These are phyloP conservation scores for Myzus persicae DNA, from an alignment of 1,140 invertebrate genomes.

Conservation along the genomic window DNA sequence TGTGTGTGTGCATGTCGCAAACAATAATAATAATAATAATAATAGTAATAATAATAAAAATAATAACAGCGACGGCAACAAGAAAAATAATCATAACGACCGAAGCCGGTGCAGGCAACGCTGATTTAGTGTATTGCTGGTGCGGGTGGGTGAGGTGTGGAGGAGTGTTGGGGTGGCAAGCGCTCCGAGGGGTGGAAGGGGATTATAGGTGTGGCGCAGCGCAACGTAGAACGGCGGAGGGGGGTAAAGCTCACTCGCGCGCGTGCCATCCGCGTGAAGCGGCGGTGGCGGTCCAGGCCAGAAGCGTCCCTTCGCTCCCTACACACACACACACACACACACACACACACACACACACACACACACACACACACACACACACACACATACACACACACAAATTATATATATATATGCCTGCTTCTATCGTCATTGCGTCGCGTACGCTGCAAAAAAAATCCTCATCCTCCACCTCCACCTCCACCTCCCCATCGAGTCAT, in stretches of 20 bases:
- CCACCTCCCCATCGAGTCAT: background rate
- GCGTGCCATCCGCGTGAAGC: constrained; percentile 35
- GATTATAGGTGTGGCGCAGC: constrained; percentile 23
- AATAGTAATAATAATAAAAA: constrained; percentile 3
- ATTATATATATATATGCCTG: background rate
- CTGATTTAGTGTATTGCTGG: background rate
- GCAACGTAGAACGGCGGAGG: background rate
- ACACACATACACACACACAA: background rate
- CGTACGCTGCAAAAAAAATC: constrained; percentile 11
- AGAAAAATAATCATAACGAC: constrained; percentile 39
- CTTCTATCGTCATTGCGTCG: background rate
- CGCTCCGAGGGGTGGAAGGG: background rate
- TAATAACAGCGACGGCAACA: constrained; percentile 36
- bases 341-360: background rate
- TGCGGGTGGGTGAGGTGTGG: too few relatives aligned
- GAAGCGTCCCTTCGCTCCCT: constrained; percentile 30
- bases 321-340: background rate
- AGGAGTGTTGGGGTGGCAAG: background rate
- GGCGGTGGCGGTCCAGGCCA: background rate
- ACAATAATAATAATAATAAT: constrained; percentile 30
- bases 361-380: background rate
- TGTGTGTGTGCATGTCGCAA: background rate
- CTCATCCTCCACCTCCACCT: background rate
- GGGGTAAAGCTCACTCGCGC: constrained; percentile 12
- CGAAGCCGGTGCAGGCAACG: constrained; percentile 29